These are phyloP conservation scores for Heliangelus exortis DNA, from an alignment of 2,797 vertebrate species.

Conservation along the genomic window DNA sequence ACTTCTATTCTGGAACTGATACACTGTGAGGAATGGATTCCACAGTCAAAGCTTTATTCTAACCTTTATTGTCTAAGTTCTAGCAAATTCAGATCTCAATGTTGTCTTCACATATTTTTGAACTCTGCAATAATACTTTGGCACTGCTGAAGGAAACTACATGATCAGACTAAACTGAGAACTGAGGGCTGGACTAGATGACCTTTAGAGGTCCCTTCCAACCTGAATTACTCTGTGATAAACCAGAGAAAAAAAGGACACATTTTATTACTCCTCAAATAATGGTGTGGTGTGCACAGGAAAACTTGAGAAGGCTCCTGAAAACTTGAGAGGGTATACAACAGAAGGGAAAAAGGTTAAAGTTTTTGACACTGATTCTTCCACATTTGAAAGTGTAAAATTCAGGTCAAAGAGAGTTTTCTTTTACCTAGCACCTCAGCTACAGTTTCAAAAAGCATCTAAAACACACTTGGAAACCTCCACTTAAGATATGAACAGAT, in stretches of 20 bases:
- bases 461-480: constrained; percentile 6
- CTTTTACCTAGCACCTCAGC: not conserved
- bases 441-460: not conserved
- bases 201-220: too few species aligned
- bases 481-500: not conserved
- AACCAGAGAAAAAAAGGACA: not conserved
- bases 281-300: not conserved
- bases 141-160: not conserved
- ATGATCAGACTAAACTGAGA: not conserved
- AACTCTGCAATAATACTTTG: not conserved
- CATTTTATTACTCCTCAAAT: not conserved
- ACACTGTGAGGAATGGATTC: not conserved
- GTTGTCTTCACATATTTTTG: not conserved
- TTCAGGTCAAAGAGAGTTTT: not conserved
- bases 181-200: too few species aligned
- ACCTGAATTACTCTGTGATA: too few species aligned
- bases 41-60: not conserved
- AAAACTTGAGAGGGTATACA: not conserved
- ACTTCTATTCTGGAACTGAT: not conserved
- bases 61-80: not conserved
- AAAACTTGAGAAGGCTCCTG: not conserved
- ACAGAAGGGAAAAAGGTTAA: not conserved
- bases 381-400: not conserved
- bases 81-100: not conserved
- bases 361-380: not conserved